Percentiles rank a stretch among this genome's conserved stretches.
Conservation (phyloP, 2,113 vertebrate species). For the Megaptera novaeangliae region DNA sequence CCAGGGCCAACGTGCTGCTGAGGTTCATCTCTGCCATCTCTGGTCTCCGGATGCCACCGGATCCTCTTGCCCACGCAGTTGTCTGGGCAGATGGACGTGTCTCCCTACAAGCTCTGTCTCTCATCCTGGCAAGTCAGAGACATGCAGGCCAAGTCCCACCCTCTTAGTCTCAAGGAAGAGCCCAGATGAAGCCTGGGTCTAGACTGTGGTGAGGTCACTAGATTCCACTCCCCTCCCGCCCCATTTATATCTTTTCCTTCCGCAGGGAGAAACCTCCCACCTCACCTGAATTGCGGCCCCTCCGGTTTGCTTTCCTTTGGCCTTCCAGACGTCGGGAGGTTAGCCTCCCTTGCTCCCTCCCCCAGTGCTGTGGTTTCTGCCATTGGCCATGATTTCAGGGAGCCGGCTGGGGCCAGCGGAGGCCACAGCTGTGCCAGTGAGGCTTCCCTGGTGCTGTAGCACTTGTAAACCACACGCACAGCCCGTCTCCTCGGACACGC, state of each 20-base stretch:
- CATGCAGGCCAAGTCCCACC: not conserved
- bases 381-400: constrained; percentile 41
- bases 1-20: not conserved
- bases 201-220: not conserved
- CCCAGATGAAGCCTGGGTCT: not conserved
- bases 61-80: not conserved
- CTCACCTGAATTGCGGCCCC: not conserved
- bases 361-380: constrained; percentile 20
- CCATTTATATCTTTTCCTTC: not conserved
- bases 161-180: not conserved
- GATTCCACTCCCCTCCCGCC: not conserved
- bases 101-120: not conserved
- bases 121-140: not conserved
- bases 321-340: not conserved
- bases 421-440: constrained; percentile 24
- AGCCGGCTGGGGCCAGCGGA: not conserved
- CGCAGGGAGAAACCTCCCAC: not conserved
- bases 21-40: not conserved
- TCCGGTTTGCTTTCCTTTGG: not conserved
- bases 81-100: not conserved
- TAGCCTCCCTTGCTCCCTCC: not conserved
- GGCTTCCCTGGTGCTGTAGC: constrained; percentile 47
- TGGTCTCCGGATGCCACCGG: not conserved
- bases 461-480: constrained; percentile 1
- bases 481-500: constrained; percentile 11